A percentile compares a stretch with the other conserved stretches of the same genome.
phyloP scores from a whole-genome alignment of 2,113 vertebrate species.

The Neodon shergylaensis region DNA sequence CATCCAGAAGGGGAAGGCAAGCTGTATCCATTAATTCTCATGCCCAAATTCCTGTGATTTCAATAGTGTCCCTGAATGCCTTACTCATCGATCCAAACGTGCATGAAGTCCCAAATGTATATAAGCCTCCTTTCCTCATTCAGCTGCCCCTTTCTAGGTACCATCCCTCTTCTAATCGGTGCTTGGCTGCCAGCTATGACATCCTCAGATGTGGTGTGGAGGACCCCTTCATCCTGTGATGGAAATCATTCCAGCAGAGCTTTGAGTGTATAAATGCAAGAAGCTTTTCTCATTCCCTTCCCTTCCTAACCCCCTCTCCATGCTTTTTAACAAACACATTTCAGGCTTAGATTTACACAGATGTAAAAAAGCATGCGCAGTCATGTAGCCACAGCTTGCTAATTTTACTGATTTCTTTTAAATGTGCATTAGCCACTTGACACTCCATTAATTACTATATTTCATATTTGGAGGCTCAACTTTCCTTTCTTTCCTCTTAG shows the following conservation, averaged over 20 bases:
- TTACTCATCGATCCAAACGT: not conserved
- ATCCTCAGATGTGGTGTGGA: not conserved
- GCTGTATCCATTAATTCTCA: not conserved
- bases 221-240: not conserved
- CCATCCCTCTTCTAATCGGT: not conserved
- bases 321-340: conserved; percentile 16
- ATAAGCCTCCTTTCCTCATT: not conserved
- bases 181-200: not conserved
- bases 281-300: not conserved
- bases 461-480: conserved; percentile 76
- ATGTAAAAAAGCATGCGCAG: conserved; percentile 64
- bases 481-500: conserved; percentile 59
- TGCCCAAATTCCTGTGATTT: not conserved
- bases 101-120: conserved; percentile 34
- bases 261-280: not conserved
- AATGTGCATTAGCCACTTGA: conserved; percentile 62
- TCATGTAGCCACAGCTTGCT: conserved; percentile 71
- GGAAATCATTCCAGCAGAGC: not conserved
- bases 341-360: conserved; percentile 49
- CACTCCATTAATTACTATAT: conserved; percentile 80
- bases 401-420: conserved; percentile 69
- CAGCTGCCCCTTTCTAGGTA: not conserved
- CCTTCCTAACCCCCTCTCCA: not conserved
- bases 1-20: conserved; percentile 13
- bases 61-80: not conserved